A percentile compares a stretch with the other conserved stretches of the same genome.
These are phyloP conservation scores for Maccullochella peelii DNA, from an alignment of 2,113 vertebrate genomes.

Conservation along the genomic window DNA sequence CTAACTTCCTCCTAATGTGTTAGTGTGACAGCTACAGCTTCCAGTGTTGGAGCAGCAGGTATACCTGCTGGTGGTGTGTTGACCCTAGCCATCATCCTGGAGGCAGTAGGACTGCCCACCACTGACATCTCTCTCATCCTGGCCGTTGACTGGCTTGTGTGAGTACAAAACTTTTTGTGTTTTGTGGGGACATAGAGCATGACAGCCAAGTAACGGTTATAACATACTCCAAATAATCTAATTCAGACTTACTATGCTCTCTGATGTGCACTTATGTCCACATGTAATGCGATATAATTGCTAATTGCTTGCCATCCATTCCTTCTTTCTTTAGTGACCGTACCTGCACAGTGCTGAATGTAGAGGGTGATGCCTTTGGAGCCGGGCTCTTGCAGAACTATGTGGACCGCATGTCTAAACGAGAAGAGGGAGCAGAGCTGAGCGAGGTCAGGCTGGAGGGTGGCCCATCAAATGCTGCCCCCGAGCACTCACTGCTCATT, in stretches of 20 bases:
- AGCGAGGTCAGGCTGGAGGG: conserved; percentile 75
- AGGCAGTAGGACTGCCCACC: conserved; percentile 89
- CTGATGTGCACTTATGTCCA: not conserved
- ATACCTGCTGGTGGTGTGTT: conserved; percentile 91
- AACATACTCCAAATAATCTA: not conserved
- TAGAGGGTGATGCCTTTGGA: conserved; percentile 91
- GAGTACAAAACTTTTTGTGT: conserved; percentile 73
- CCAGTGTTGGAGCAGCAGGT: conserved; percentile 92
- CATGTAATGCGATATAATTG: not conserved
- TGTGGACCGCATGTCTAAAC: conserved; percentile 72
- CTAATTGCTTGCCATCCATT: not conserved
- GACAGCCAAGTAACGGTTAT: not conserved
- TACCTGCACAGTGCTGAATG: conserved; percentile 91
- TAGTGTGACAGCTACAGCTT: conserved; percentile 92
- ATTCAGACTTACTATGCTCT: not conserved
- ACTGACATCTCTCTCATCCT: conserved; percentile 90
- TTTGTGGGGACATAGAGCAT: not conserved
- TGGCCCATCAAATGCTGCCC: not conserved
- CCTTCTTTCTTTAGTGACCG: conserved; percentile 84
- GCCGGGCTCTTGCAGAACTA: conserved; percentile 89
- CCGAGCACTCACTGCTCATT: conserved; percentile 84
- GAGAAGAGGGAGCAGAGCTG: conserved; percentile 55
- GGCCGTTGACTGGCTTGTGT: conserved; percentile 95
- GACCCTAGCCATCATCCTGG: conserved; percentile 92
- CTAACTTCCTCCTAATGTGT: not conserved